A percentile compares a stretch with the other conserved stretches of the same genome.
These are phyloP conservation scores for Halichoeres trimaculatus DNA, from an alignment of 2,113 vertebrate genomes.

Conservation along the genomic window DNA sequence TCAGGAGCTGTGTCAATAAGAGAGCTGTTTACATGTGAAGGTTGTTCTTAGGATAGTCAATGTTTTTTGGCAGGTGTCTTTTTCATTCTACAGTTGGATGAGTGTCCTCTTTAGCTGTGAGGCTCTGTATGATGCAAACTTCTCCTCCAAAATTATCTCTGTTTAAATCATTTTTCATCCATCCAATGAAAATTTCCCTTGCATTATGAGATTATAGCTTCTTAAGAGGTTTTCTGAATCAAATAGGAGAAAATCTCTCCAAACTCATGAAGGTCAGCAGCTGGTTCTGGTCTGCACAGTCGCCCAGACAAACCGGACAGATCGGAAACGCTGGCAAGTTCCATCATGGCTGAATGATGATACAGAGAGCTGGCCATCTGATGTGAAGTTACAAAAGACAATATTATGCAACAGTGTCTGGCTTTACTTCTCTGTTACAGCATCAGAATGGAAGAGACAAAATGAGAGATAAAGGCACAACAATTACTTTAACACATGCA, in stretches of 20 bases:
- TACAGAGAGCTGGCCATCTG: constrained; percentile 41
- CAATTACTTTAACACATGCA: neutral
- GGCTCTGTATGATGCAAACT: neutral
- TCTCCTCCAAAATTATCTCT: constrained; percentile 5
- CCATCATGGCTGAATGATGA: constrained; percentile 35
- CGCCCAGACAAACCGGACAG: constrained; percentile 14
- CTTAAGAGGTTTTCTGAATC: constrained; percentile 13
- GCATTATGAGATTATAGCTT: constrained; percentile 7
- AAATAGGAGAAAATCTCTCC: constrained; percentile 15
- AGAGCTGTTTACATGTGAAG: constrained; percentile 25
- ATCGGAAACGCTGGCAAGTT: constrained; percentile 3
- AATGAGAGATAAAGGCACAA: neutral
- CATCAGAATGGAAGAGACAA: neutral
- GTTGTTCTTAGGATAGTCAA: constrained; percentile 2
- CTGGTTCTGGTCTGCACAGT: constrained; percentile 36
- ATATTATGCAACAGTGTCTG: constrained; percentile 1
- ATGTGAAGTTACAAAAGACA: constrained; percentile 21
- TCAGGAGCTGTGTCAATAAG: constrained; percentile 27
- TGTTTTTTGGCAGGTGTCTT: constrained; percentile 20
- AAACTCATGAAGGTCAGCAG: constrained; percentile 43
- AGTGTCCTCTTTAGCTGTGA: constrained; percentile 9
- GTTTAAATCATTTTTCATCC: neutral
- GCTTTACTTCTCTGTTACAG: constrained; percentile 2
- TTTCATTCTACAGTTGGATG: constrained; percentile 38
- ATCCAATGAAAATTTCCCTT: neutral